A percentile compares a stretch with the other conserved stretches of the same genome.
Evolutionary conservation across 2,797 vertebrate genomes (phyloP).

Genomic region (Gymnodraco acuticeps): DNA sequence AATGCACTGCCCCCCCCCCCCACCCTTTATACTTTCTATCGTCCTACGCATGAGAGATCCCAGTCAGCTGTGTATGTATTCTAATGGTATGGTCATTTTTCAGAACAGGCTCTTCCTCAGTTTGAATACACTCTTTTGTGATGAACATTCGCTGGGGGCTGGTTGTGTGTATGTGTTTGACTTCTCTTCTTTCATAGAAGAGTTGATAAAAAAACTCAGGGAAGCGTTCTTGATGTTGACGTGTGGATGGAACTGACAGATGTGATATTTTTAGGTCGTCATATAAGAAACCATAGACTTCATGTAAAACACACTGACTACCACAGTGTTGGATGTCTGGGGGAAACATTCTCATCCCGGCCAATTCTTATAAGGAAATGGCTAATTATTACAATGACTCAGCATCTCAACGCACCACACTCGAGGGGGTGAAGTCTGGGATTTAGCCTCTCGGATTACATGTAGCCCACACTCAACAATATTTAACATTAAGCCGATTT

Average conservation of each 20-base stretch:
- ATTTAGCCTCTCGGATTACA: slow-evolving; percentile 43
- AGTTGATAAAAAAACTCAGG: slow-evolving; percentile 6
- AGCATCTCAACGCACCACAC: slow-evolving; percentile 8
- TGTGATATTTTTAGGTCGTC: background rate
- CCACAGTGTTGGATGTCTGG: background rate
- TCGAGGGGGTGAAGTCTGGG: slow-evolving; percentile 5
- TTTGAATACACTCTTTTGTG: slow-evolving; percentile 55
- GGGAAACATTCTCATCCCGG: slow-evolving; percentile 15
- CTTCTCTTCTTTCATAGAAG: slow-evolving; percentile 26
- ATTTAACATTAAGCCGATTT: slow-evolving; percentile 7
- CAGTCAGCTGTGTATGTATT: slow-evolving; percentile 68
- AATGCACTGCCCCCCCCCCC: slow-evolving; percentile 32
- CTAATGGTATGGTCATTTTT: slow-evolving; percentile 49
- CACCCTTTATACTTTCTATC: slow-evolving; percentile 36
- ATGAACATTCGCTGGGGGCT: slow-evolving; percentile 49
- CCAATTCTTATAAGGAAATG: slow-evolving; percentile 15
- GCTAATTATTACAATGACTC: slow-evolving; percentile 29
- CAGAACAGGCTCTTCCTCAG: slow-evolving; percentile 48
- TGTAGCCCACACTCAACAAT: slow-evolving; percentile 20
- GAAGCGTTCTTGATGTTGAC: slow-evolving; percentile 16
- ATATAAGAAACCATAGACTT: background rate
- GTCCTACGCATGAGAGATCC: slow-evolving; percentile 74
- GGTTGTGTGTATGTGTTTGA: slow-evolving; percentile 37
- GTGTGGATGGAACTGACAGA: slow-evolving; percentile 1
- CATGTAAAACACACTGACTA: background rate